phyloP scores from a whole-genome alignment of 1,140 invertebrate species.

The Monochamus saltuarius region DNA sequence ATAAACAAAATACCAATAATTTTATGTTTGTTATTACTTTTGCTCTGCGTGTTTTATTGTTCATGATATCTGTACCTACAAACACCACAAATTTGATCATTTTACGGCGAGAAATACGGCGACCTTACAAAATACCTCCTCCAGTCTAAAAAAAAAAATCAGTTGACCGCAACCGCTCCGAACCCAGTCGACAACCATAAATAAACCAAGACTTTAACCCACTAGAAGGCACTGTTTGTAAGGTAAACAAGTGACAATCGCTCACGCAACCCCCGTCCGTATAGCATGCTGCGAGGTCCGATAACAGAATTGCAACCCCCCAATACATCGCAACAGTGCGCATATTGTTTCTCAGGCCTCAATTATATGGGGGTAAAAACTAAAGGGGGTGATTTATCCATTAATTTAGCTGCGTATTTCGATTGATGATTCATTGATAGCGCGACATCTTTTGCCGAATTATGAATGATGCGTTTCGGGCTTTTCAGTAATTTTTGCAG shows the following conservation, averaged over 20 bases:
- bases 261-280: conserved; percentile 13
- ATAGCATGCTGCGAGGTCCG: conserved; percentile 1
- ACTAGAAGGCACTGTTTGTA: conserved; percentile 6
- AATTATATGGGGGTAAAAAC: conserved; percentile 27
- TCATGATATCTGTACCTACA: too few relatives aligned
- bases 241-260: conserved; percentile 16
- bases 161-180: neutral
- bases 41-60: too few relatives aligned
- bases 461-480: conserved; percentile 9
- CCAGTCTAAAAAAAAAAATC: too few relatives aligned
- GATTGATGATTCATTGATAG: conserved; percentile 18
- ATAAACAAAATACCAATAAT: too few relatives aligned
- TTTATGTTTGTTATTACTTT: too few relatives aligned
- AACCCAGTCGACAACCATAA: neutral
- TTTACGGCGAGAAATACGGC: too few relatives aligned
- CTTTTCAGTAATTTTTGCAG: neutral
- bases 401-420: conserved; percentile 14
- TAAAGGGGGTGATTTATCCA: conserved; percentile 23
- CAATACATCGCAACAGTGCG: conserved; percentile 14
- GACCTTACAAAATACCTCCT: too few relatives aligned
- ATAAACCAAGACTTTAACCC: conserved; percentile 11
- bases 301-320: conserved; percentile 16
- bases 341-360: conserved; percentile 28
- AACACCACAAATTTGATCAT: too few relatives aligned
- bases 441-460: conserved; percentile 9